Evolutionary conservation across 2,113 vertebrate genomes (phyloP).

Genomic region (Garra rufa): DNA sequence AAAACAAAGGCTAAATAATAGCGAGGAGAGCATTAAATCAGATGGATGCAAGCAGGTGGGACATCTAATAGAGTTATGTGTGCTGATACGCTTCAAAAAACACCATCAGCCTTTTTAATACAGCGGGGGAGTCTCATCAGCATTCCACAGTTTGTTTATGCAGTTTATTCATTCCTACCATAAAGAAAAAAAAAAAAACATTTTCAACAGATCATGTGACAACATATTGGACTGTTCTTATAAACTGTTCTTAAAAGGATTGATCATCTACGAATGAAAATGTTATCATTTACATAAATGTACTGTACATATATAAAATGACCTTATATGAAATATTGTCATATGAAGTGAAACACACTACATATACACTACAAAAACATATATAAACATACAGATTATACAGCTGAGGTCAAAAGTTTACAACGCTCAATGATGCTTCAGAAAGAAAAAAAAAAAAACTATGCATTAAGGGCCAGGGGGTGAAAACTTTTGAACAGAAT

Average conservation of each 20-base stretch:
- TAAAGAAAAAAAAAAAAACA: background rate
- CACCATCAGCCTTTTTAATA: background rate
- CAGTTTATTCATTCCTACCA: background rate
- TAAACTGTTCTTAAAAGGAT: background rate
- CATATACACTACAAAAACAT: too few relatives aligned
- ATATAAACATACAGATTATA: too few relatives aligned
- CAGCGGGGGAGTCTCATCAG: background rate
- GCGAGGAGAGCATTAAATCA: background rate
- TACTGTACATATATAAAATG: too few relatives aligned
- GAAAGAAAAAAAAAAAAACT: too few relatives aligned
- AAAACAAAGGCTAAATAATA: constrained; percentile 3
- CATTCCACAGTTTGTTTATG: background rate
- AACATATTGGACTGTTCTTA: background rate
- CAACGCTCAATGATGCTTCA: too few relatives aligned
- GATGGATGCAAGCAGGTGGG: constrained; percentile 3
- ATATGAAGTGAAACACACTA: too few relatives aligned
- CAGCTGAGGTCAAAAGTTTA: too few relatives aligned
- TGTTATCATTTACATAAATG: background rate
- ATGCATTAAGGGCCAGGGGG: too few relatives aligned
- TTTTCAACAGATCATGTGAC: background rate
- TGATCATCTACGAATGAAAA: background rate
- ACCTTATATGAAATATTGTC: too few relatives aligned
- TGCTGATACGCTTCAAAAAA: background rate
- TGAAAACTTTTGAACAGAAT: too few relatives aligned
- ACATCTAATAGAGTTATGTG: background rate